Evolutionary conservation across 1,140 invertebrate species (phyloP), one percentile per base, ranked within the genome.

Genomic region (Patella vulgata): DNA sequence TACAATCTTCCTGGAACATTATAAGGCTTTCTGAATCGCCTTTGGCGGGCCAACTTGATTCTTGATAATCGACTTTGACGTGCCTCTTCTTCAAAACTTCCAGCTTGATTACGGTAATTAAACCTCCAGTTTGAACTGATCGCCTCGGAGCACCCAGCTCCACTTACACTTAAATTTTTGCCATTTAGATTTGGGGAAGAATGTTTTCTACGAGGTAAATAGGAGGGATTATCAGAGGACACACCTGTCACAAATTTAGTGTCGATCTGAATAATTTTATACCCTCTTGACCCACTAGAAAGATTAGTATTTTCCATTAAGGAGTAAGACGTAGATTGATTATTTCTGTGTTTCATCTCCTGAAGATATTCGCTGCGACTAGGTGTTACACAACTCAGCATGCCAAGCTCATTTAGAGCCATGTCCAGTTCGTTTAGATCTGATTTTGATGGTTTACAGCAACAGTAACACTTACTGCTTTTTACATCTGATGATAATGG

Each of bases 211-310:
- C 11, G 25, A 57, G 30, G 6, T n/a, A n/a, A n/a, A n/a, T 12
- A 31, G 23, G 28, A 19, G 4, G 66, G 42, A 14, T 40, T 48
- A 43, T 59, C 48, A 9, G 61, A 44, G 2, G 71, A 66, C 25
- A 82, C 57, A 21, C 70, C 66, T 21, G 71, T 73, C 8, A 82
- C 74, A 66, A 71, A 82, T 17, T 66, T 68, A 12, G 74, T 68
- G 53, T 80, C 77, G 14, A 79, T 67, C n/a, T 75, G 74, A 46
- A 82, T 55, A 25, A 82, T 73, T 17, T 78, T 70, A 54, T 71
- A 76, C 9, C 59, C 53, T 3, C 55, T 50, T 28, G 48, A 19
- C 31, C 33, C 36, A 43, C 51, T 33, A 42, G 31, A 25, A 42
- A 8, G 12, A 23, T 17, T 28, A n/a, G 17, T 11, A 59, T 51